A percentile compares a stretch with the other conserved stretches of the same genome.
Evolutionary conservation across 1,140 invertebrate genomes (phyloP).

Genomic region (Drosophila melanogaster): Release_6_plus_ISO1_MT NT_033777.3:17517501-17518000

Average conservation of each 20-base stretch:
- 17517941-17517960: slow-evolving; percentile 64
- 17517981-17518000: slow-evolving; percentile 67
- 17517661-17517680: slow-evolving; percentile 38
- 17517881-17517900: background rate
- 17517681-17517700: slow-evolving; percentile 55
- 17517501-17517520: slow-evolving; percentile 15
- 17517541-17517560: slow-evolving; percentile 57
- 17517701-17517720: slow-evolving; percentile 19
- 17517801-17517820: slow-evolving; percentile 62
- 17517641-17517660: slow-evolving; percentile 61
- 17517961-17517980: slow-evolving; percentile 68
- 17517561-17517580: slow-evolving; percentile 48
- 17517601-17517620: slow-evolving; percentile 41
- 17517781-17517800: slow-evolving; percentile 69
- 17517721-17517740: slow-evolving; percentile 13
- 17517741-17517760: slow-evolving; percentile 69
- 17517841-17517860: slow-evolving; percentile 45
- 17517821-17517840: slow-evolving; percentile 28
- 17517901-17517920: background rate
- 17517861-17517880: slow-evolving; percentile 23
- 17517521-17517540: slow-evolving; percentile 20
- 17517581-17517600: slow-evolving; percentile 34
- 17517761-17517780: slow-evolving; percentile 62
- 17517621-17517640: slow-evolving; percentile 52
- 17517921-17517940: slow-evolving; percentile 5